Conservation (phyloP, 2,113 vertebrate genomes). For the Ptyas mucosa region DNA sequence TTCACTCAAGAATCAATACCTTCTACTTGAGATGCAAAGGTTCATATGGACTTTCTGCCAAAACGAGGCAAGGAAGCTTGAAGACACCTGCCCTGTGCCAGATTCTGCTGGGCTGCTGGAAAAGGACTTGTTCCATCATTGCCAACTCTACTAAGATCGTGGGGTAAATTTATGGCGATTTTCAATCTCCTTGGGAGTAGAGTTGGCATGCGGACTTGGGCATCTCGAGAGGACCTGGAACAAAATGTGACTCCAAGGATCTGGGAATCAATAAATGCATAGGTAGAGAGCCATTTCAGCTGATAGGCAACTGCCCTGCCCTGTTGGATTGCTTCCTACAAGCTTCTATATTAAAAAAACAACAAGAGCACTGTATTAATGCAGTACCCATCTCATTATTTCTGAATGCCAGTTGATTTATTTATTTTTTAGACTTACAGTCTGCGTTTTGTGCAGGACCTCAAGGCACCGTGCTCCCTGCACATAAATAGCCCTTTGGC, state of each 20-base stretch:
- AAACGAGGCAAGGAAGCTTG: not conserved
- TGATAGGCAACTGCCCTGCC: no score
- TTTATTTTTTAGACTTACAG: not conserved
- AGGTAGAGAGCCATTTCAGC: not conserved
- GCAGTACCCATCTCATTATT: not conserved
- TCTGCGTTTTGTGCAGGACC: not conserved
- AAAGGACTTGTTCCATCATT: not conserved
- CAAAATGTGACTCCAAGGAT: not conserved
- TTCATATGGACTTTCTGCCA: not conserved
- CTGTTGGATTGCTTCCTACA: not conserved
- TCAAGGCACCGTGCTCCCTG: not conserved
- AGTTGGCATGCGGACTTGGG: not conserved
- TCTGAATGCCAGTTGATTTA: not conserved
- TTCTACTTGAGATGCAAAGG: not conserved
- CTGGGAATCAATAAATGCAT: not conserved
- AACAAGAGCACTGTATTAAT: not conserved
- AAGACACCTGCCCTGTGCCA: not conserved
- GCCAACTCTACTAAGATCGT: not conserved
- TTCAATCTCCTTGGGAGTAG: not conserved
- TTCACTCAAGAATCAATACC: constrained; percentile 28
- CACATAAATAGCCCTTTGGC: not conserved
- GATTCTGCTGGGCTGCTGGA: not conserved
- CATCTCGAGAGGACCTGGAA: not conserved
- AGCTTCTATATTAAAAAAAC: not conserved
- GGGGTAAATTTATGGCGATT: no score